phyloP scores from a whole-genome alignment of 2,888 invertebrate species.

The Limnephilus lunatus region DNA sequence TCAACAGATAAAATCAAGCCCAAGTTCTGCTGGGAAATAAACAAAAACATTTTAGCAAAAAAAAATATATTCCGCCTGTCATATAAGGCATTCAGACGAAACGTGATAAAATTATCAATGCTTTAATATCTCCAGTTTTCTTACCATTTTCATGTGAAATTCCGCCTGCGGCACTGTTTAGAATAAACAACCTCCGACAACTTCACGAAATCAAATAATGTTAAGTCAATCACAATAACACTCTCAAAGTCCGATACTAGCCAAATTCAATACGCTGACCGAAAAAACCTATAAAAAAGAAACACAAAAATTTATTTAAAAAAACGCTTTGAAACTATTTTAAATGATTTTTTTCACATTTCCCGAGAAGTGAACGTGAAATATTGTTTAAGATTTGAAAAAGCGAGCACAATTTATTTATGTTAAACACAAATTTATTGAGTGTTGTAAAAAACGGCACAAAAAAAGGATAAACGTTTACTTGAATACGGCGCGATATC shows the following conservation, averaged over 20 bases:
- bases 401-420: neutral
- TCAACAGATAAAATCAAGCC: neutral
- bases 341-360: constrained; percentile 18
- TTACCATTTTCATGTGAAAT: constrained; percentile 54
- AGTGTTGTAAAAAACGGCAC: constrained; percentile 5
- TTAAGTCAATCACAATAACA: constrained; percentile 47
- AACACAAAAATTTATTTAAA: neutral
- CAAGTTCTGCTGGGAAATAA: neutral
- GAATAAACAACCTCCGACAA: constrained; percentile 38
- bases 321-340: constrained; percentile 9
- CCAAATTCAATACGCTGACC: neutral
- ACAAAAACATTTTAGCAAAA: neutral
- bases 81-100: neutral
- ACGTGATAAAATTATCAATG: neutral
- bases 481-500: constrained; percentile 15
- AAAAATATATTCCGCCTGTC: neutral
- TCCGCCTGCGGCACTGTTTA: neutral
- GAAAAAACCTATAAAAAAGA: constrained; percentile 19
- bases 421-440: constrained; percentile 5
- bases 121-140: neutral
- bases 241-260: constrained; percentile 25
- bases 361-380: neutral
- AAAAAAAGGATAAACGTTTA: constrained; percentile 20
- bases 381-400: neutral
- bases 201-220: constrained; percentile 47